Evolutionary conservation across 2,888 invertebrate species (phyloP).

Genomic region (Aleiodes leptofemur): DNA sequence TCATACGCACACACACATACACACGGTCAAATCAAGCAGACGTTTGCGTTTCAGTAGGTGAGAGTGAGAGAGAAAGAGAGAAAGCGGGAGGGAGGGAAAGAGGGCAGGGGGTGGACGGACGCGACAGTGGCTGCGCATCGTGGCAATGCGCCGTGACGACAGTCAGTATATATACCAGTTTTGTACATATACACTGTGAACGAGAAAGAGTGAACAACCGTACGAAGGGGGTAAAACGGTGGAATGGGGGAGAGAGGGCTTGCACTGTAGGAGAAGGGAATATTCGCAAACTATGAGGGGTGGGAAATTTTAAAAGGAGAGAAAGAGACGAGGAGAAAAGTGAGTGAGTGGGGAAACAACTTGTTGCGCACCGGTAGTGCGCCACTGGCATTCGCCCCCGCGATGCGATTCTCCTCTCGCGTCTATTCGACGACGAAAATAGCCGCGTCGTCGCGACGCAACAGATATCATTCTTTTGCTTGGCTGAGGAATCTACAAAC

Average conservation of each 20-base stretch:
- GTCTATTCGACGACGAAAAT: constrained; percentile 62
- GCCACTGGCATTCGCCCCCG: constrained; percentile 58
- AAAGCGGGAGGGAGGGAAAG: constrained; percentile 36
- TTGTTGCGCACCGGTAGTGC: constrained; percentile 69
- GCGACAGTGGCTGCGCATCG: constrained; percentile 44
- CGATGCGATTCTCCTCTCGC: constrained; percentile 43
- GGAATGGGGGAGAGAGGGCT: neutral
- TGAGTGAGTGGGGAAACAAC: constrained; percentile 64
- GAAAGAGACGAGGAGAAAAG: constrained; percentile 41
- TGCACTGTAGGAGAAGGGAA: constrained; percentile 12
- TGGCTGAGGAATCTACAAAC: constrained; percentile 30
- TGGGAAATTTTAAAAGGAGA: constrained; percentile 43
- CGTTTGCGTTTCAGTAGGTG: constrained; percentile 64
- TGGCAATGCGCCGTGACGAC: constrained; percentile 35
- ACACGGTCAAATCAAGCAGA: constrained; percentile 67
- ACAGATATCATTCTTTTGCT: constrained; percentile 65
- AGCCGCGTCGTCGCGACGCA: constrained; percentile 70
- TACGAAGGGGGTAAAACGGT: neutral
- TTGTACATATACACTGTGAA: constrained; percentile 46
- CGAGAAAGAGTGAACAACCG: constrained; percentile 49
- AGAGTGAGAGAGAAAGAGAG: constrained; percentile 34
- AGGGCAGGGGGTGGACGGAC: constrained; percentile 45
- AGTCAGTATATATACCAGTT: constrained; percentile 30
- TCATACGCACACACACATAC: constrained; percentile 2
- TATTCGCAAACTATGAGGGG: constrained; percentile 27